phyloP scores from a whole-genome alignment of 2,797 vertebrate species.

The Borostomias antarcticus region DNA sequence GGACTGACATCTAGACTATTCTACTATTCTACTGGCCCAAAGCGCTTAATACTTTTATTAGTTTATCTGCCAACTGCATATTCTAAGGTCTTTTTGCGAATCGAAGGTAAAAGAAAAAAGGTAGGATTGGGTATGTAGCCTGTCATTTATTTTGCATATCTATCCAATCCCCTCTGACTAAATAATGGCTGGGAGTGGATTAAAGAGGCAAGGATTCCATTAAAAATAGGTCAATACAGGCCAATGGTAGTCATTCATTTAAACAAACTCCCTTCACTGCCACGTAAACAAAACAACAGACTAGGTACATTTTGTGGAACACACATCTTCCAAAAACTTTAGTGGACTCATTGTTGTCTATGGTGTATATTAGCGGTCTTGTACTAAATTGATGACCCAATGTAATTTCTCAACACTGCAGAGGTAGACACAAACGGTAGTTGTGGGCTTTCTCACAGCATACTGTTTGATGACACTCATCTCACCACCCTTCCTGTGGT shows the following conservation, averaged over 20 bases:
- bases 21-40: too few species aligned
- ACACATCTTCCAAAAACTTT: neutral
- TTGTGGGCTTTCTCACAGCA: neutral
- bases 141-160: neutral
- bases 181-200: too few species aligned
- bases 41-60: too few species aligned
- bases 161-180: too few species aligned
- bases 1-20: too few species aligned
- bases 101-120: neutral
- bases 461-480: neutral
- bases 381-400: neutral
- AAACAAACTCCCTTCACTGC: constrained; percentile 30
- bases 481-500: neutral
- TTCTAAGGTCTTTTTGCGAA: too few species aligned
- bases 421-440: neutral
- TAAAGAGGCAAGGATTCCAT: too few species aligned
- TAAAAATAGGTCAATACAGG: neutral
- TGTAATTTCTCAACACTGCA: neutral
- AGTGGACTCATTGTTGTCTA: too few species aligned
- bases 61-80: too few species aligned
- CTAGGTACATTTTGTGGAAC: constrained; percentile 21
- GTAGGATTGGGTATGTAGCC: neutral
- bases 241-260: constrained; percentile 12
- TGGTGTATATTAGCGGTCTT: neutral
- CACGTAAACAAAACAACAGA: constrained; percentile 13